These are phyloP conservation scores for Muraenolepis orangiensis DNA, from an alignment of 2,797 vertebrate species.

Conservation along the genomic window DNA sequence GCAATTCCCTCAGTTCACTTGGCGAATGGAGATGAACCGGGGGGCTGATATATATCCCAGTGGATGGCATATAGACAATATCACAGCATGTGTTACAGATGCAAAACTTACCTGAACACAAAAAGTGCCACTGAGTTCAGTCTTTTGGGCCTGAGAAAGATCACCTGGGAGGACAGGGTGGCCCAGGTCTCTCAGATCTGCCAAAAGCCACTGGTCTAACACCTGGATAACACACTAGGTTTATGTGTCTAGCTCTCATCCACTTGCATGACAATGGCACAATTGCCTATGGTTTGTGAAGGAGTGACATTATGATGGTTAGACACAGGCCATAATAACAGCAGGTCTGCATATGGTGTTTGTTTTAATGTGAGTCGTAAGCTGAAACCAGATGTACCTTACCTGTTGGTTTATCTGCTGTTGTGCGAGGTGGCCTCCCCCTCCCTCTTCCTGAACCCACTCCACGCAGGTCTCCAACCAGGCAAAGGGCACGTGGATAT, in stretches of 20 bases:
- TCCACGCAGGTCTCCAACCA: constrained; percentile 93
- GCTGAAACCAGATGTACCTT: background rate
- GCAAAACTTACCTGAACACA: constrained; percentile 79
- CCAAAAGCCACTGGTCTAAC: constrained; percentile 93
- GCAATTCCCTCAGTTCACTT: background rate
- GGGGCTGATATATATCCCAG: background rate
- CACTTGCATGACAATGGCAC: background rate
- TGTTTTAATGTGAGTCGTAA: background rate
- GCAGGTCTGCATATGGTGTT: background rate
- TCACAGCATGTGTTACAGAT: background rate
- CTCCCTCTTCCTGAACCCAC: constrained; percentile 88
- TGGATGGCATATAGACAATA: background rate
- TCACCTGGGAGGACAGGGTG: constrained; percentile 82
- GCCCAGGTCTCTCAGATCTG: constrained; percentile 88
- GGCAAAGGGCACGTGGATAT: constrained; percentile 81
- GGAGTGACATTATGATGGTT: no score
- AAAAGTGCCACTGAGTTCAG: constrained; percentile 81
- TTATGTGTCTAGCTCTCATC: background rate
- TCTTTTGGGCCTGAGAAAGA: constrained; percentile 77
- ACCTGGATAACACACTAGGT: constrained; percentile 49
- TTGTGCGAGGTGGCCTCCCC: constrained; percentile 75
- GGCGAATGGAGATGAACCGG: background rate
- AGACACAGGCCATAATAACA: no score
- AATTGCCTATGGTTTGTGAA: background rate
- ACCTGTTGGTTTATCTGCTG: constrained; percentile 78